phyloP scores from a whole-genome alignment of 2,797 vertebrate species.

The Tympanoctomys barrerae region DNA sequence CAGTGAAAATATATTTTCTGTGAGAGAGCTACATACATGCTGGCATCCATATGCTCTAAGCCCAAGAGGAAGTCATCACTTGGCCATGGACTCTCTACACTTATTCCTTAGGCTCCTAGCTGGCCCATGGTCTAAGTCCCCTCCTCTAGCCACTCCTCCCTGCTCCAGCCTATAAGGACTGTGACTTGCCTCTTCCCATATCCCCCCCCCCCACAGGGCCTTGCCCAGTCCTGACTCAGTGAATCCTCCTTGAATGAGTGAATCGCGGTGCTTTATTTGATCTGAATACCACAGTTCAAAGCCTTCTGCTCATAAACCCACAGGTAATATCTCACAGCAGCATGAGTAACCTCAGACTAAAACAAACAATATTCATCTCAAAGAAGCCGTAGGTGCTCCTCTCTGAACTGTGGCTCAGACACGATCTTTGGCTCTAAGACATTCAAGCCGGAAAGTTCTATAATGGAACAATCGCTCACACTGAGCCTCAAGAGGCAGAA shows the following conservation, averaged over 20 bases:
- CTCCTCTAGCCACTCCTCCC: too few relatives aligned
- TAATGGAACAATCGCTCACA: constrained; percentile 17
- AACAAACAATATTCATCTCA: constrained; percentile 54
- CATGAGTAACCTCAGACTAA: not conserved
- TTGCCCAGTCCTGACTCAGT: not conserved
- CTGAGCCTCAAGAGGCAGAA: not conserved
- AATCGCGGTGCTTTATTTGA: not conserved
- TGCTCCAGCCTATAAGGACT: not conserved
- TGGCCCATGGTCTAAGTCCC: not conserved
- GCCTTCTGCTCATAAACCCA: not conserved
- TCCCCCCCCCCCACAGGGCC: not conserved
- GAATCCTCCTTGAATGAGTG: not conserved
- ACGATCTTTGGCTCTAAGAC: constrained; percentile 35
- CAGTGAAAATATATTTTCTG: constrained; percentile 4
- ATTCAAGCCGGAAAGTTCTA: not conserved
- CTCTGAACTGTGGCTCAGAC: constrained; percentile 15
- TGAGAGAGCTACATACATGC: not conserved
- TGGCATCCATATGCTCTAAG: not conserved
- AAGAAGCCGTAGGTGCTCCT: not conserved
- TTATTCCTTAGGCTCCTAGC: not conserved
- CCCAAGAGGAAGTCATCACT: not conserved
- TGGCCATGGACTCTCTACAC: not conserved
- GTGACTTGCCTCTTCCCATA: not conserved
- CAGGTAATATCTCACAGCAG: constrained; percentile 53
- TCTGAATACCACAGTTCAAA: not conserved